Base-by-base conservation (phyloP, 2,113 vertebrate species). In the Boleophthalmus pectinirostris region DNA sequence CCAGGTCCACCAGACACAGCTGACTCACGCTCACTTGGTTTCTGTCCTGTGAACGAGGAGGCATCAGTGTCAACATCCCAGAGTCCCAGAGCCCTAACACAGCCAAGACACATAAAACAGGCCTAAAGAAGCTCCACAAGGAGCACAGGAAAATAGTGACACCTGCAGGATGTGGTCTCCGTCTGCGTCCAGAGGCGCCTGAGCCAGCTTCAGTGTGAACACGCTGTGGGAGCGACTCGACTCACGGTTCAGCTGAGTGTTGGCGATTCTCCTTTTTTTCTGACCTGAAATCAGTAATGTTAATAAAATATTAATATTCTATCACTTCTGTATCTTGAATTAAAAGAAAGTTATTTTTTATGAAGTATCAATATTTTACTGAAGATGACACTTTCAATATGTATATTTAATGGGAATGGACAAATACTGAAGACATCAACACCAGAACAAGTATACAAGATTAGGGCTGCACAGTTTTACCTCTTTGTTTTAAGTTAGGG, bases 201-300 rank as follows among this genome's bases (percentile, higher is more conserved):
- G 97, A 0, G 94, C 96, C 84, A 99, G 75, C 75, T 98, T 99
- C 15, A 99, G 93, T 0, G 95, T 96, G 82, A 99, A 99, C 11
- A 98, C 97, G 0, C 97, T 96, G 74, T 99, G 97, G 2, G 97
- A 99, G 67, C 97, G 96, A 74, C 97, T 99, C 20, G 97, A 98
- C 71, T 99, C 98, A 0, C 94, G 93, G 70, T 99, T 99, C 73
- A 99, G 89, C 81, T 97, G 94, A 0, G 98, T 99, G 82, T 99
- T 95, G 0, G 97, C 93, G 35, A 94, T 94, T 65, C 93, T 90
- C 29, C 93, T 90, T 68, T 93, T 94, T 90, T 94, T 94, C 82
- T 94, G 93, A 63, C 93, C 93, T 93, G 2, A 57, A 14, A 57
- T 43, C 0, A 57, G 12, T 68, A 23, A n/a, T 0, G 65, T 49